A percentile compares a stretch with the other conserved stretches of the same genome.
Evolutionary conservation across 2,888 invertebrate genomes (phyloP).

Genomic region (Epinotia bilunana): DNA sequence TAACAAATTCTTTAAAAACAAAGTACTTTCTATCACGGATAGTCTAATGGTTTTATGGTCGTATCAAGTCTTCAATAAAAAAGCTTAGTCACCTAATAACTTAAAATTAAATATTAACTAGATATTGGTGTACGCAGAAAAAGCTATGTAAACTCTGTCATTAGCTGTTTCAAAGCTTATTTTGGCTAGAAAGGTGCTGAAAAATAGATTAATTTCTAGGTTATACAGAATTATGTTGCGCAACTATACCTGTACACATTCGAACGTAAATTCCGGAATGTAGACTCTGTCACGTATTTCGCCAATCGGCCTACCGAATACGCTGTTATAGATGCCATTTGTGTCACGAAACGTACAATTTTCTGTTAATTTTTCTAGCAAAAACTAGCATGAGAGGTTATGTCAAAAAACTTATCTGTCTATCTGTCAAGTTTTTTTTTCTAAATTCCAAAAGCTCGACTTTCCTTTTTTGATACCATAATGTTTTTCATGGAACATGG

Average conservation of each 20-base stretch:
- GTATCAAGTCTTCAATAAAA: neutral
- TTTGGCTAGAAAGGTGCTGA: constrained; percentile 5
- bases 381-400: constrained; percentile 62
- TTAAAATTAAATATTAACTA: no score
- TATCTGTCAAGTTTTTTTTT: constrained; percentile 41
- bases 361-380: constrained; percentile 37
- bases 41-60: neutral
- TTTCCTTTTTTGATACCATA: constrained; percentile 10
- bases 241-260: constrained; percentile 81
- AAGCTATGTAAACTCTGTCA: no score
- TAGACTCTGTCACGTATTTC: constrained; percentile 77
- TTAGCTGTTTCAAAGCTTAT: neutral
- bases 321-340: constrained; percentile 82
- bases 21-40: neutral
- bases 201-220: constrained; percentile 51
- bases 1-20: neutral
- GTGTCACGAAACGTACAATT: constrained; percentile 42
- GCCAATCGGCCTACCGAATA: constrained; percentile 79
- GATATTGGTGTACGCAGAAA: no score
- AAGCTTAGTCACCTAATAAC: neutral
- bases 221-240: constrained; percentile 69
- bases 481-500: no score
- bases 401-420: constrained; percentile 56
- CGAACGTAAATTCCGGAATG: constrained; percentile 70
- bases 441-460: constrained; percentile 10